Evolutionary conservation across 2,797 vertebrate genomes (phyloP), one percentile per base, ranked within the genome.

Genomic region (Crypturellus tataupa): DNA sequence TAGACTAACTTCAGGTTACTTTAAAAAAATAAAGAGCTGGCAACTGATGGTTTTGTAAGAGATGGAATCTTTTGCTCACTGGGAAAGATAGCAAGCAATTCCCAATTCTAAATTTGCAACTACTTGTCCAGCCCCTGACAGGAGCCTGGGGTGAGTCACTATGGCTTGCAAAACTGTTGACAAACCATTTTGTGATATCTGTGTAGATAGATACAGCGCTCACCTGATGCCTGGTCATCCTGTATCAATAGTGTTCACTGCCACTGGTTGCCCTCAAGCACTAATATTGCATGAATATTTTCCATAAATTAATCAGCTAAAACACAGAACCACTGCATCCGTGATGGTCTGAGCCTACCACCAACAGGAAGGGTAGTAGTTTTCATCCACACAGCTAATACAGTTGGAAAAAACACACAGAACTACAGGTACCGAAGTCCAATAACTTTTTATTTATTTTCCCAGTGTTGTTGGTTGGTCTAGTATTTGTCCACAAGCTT

Each of bases 381-480:
- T 73, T 63, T 20, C 25, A 10, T 53, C 53, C 77, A 13, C 11
- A 9, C 46, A 42, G 53, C 20, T 75, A 49, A 71, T 2, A 39
- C 24, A 33, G 27, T 25, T 37, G 27, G 62, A 12, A 12, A 65
- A 44, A 44, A 10, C 3, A 29, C 4, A 33, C 10, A n/a, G 44
- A 72, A 7, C 21, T 80, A 49, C 46, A 31, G n/a, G 8, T 25
- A 51, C 25, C n/a, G 37, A 77, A 77, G 21, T 19, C 79, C 16
- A 47, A 13, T 6, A 85, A 42, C 3, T 20, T 16, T 21, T n/a
- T 56, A 20, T n/a, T 56, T 56, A 31, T 58, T 33, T 19, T 25
- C 2, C 2, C 9, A 12, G 31, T n/a, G 6, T 37, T 58, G 71
- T 13, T 1, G 1, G 8, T 51, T 58, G 13, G 60, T 62, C 7